A percentile compares a stretch with the other conserved stretches of the same genome.
Evolutionary conservation across 2,113 vertebrate genomes (phyloP).

Genomic region (Pelecanoides urinatrix): DNA sequence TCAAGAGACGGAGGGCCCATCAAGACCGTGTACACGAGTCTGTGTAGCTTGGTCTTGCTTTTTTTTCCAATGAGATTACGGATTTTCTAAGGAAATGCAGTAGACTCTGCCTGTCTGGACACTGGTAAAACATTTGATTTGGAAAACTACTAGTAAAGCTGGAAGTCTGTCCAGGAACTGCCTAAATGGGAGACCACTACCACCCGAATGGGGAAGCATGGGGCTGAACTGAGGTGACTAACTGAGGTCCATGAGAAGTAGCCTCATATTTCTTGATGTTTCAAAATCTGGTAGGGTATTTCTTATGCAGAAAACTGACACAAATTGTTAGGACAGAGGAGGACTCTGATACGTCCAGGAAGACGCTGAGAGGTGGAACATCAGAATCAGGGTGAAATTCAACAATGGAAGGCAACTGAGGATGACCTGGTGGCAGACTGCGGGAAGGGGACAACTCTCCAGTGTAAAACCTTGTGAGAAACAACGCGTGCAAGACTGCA

Average conservation of each 20-base stretch:
- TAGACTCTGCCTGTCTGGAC: background rate
- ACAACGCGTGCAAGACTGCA: background rate
- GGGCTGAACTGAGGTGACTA: background rate
- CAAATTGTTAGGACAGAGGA: background rate
- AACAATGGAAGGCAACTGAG: background rate
- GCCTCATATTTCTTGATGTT: background rate
- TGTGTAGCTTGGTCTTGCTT: background rate
- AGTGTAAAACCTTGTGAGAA: background rate
- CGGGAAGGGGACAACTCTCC: background rate
- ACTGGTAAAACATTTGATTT: background rate
- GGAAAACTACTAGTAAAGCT: background rate
- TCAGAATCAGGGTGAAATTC: background rate
- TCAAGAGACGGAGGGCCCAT: background rate
- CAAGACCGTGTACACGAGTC: too few relatives aligned
- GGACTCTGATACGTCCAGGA: background rate
- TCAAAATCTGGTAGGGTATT: background rate
- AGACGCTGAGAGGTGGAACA: background rate
- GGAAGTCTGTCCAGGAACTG: background rate
- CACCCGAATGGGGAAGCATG: accelerated
- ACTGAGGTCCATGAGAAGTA: background rate
- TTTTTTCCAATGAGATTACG: background rate
- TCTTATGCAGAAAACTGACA: background rate
- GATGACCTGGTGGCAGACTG: background rate
- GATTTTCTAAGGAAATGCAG: background rate
- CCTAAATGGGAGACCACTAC: background rate